Evolutionary conservation across 2,888 invertebrate species (phyloP).

Genomic region (Drosophila multiciliata): DNA sequence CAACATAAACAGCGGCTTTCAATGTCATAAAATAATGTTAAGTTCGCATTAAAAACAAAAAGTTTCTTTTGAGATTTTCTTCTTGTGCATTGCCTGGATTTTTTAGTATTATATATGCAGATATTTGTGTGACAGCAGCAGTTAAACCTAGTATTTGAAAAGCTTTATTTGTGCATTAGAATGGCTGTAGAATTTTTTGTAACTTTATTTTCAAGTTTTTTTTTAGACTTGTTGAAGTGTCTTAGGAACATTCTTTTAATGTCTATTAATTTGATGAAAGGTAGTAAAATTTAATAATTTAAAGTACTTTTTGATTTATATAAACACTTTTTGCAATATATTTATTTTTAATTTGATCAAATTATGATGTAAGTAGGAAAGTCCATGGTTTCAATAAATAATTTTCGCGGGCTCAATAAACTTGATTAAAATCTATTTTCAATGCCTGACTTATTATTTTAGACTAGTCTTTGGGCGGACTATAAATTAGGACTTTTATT

Average conservation of each 20-base stretch:
- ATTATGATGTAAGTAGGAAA: too few relatives aligned
- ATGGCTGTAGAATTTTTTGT: neutral
- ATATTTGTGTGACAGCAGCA: neutral
- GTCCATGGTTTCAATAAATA: neutral
- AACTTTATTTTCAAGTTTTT: neutral
- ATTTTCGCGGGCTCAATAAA: neutral
- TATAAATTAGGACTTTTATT: neutral
- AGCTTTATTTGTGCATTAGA: neutral
- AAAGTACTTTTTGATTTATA: too few relatives aligned
- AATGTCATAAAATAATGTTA: slow-evolving; percentile 74
- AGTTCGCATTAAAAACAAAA: slow-evolving; percentile 62
- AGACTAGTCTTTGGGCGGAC: neutral
- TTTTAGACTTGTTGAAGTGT: neutral
- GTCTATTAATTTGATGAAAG: neutral
- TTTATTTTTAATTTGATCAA: neutral
- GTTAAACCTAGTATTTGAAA: neutral
- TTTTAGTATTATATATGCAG: neutral
- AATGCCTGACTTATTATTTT: neutral
- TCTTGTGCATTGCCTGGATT: slow-evolving; percentile 11
- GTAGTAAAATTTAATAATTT: neutral
- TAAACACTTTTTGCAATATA: neutral
- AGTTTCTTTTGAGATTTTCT: slow-evolving; percentile 41
- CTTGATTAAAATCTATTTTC: neutral
- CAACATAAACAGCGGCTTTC: slow-evolving; percentile 58
- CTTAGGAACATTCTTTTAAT: neutral